Evolutionary conservation across 2,113 vertebrate species (phyloP), one percentile per base, ranked within the genome.

Genomic region (Pavo muticus): DNA sequence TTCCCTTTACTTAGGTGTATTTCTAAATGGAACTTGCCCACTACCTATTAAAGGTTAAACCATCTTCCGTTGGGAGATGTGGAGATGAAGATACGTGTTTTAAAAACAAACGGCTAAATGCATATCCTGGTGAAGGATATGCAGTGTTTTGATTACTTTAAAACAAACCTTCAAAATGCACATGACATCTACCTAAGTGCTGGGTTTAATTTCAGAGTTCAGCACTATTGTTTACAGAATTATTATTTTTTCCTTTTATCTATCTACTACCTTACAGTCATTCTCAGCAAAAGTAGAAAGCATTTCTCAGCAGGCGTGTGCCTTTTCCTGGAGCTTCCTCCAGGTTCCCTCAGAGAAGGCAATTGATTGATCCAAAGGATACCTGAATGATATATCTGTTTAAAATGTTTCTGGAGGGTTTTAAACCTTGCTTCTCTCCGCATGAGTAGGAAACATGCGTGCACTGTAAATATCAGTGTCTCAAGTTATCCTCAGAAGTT

Each of bases 121-220:
- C 27, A 16, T 30, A 54, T 69, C 44, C 68, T 60, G 24, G 14
- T 52, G 47, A 32, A 60, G 52, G 16, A 54, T 39, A 10, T 25
- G 5, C 27, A 12, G 25, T 85, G 45, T 68, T 48, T 54, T 61
- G 19, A 15, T 61, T 61, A 29, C 29, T 87, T 77, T 39, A 35
- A 63, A 84, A n/a, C 16, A 65, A 64, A 30, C 27, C 60, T 84
- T 81, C 91, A 35, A 88, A 95, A 83, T 3, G 3, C 44, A 47
- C 11, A 37, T 60, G 65, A 9, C 50, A 75, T 67, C 74, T 93
- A 54, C 37, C 37, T 35, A 81, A 56, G 79, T 56, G 61, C 84
- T 88, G 61, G 42, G 32, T 94, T 88, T 94, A 75, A 92, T 94
- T 91, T 94, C 60, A 79, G 91, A 83, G 61, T 88, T 39, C 44